phyloP scores from a whole-genome alignment of 2,888 invertebrate genomes.

The Coleophora flavipennella region DNA sequence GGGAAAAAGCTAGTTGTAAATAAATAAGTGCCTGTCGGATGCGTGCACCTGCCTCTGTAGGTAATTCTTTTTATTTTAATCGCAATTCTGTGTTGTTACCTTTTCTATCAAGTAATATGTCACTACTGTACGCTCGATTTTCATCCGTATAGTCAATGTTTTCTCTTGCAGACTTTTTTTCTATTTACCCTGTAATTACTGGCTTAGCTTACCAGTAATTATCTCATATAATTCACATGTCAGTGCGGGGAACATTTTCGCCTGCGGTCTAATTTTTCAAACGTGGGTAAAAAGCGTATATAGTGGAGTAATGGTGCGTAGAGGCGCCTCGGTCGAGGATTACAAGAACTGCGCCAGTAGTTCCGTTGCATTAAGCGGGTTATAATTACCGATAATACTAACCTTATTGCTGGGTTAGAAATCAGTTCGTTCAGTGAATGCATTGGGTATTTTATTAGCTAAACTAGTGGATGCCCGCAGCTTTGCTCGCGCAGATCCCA shows the following conservation, averaged over 20 bases:
- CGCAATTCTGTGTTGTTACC: too few species aligned
- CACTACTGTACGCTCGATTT: too few species aligned
- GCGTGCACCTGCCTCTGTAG: not conserved
- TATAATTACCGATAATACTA: conserved; percentile 15
- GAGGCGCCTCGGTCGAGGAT: conserved; percentile 14
- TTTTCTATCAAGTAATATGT: too few species aligned
- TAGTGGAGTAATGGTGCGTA: conserved; percentile 18
- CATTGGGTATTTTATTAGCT: too few species aligned
- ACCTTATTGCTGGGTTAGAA: too few species aligned
- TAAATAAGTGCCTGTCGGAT: too few species aligned
- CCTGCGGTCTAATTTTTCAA: conserved; percentile 3
- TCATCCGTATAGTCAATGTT: too few species aligned
- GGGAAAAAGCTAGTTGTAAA: too few species aligned
- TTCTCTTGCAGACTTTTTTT: not conserved
- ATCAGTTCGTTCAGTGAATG: too few species aligned
- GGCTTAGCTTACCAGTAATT: too few species aligned
- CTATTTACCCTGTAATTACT: not conserved
- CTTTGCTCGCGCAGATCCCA: too few species aligned
- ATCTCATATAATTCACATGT: not conserved
- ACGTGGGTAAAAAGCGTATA: conserved; percentile 5
- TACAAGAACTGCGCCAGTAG: conserved; percentile 12
- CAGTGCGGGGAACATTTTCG: not conserved
- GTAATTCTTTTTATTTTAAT: not conserved
- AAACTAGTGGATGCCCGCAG: too few species aligned
- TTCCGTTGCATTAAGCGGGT: conserved; percentile 18